Percentiles rank a stretch among this genome's conserved stretches.
Evolutionary conservation across 1,140 invertebrate genomes (phyloP).

Genomic region (Saccostrea glomerata): DNA sequence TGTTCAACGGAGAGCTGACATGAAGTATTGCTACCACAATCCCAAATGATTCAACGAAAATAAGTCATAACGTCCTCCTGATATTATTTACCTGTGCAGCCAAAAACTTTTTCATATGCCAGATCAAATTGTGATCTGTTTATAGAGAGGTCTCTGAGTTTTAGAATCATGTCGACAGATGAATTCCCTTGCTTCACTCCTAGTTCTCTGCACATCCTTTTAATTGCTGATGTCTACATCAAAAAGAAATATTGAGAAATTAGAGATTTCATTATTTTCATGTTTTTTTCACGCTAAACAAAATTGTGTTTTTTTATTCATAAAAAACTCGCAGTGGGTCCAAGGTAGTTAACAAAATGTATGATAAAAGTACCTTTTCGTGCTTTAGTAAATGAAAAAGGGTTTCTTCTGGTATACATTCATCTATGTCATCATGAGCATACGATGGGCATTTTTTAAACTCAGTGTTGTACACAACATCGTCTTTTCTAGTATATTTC

Average conservation of each 20-base stretch:
- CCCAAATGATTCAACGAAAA: too few species aligned
- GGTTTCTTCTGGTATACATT: conserved; percentile 46
- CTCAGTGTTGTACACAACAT: conserved; percentile 38
- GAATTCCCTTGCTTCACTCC: not conserved
- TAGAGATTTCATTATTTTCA: too few species aligned
- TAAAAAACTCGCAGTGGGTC: too few species aligned
- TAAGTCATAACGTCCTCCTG: too few species aligned
- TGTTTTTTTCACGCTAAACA: too few species aligned
- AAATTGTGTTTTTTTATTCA: too few species aligned
- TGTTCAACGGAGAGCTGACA: too few species aligned
- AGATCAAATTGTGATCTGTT: conserved; percentile 36
- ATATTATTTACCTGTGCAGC: conserved; percentile 38
- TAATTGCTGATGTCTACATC: not conserved
- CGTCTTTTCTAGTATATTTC: conserved; percentile 23
- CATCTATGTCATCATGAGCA: conserved; percentile 35
- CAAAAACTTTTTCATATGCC: conserved; percentile 49
- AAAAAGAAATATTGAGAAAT: too few species aligned
- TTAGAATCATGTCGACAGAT: conserved; percentile 42
- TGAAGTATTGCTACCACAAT: too few species aligned
- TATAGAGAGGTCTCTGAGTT: conserved; percentile 27
- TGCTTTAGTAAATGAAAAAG: conserved; percentile 26
- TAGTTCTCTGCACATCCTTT: conserved; percentile 30
- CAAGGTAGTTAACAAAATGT: too few species aligned
- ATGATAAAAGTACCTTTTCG: conserved; percentile 37
- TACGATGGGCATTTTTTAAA: conserved; percentile 33